Percentiles rank a stretch among this genome's conserved stretches.
phyloP scores from a whole-genome alignment of 2,113 vertebrate species.

The Gnathonemus longibarbis region DNA sequence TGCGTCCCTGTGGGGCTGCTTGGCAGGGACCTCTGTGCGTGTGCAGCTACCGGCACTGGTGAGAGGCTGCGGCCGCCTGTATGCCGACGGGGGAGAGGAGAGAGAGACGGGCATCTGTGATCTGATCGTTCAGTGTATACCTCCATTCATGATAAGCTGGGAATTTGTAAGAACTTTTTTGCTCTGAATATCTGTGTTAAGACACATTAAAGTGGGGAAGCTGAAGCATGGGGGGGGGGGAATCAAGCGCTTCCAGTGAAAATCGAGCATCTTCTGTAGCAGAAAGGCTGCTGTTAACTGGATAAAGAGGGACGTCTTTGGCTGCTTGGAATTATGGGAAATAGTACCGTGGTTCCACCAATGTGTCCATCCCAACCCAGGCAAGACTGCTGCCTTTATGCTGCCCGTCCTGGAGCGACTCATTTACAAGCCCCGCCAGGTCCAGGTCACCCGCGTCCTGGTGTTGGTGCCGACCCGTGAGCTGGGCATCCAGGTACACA shows the following conservation, averaged over 20 bases:
- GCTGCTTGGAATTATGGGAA: background rate
- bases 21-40: slow-evolving; percentile 92
- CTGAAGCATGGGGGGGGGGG: background rate
- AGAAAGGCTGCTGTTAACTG: background rate
- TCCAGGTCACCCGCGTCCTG: slow-evolving; percentile 81
- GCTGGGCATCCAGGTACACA: slow-evolving; percentile 92
- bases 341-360: background rate
- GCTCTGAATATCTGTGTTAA: background rate
- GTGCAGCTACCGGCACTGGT: slow-evolving; percentile 96
- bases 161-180: background rate
- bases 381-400: slow-evolving; percentile 94
- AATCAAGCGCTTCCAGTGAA: background rate
- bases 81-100: background rate
- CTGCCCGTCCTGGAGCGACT: slow-evolving; percentile 88
- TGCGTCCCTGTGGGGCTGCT: slow-evolving; percentile 87
- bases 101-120: background rate
- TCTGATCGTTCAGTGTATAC: background rate
- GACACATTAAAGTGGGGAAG: background rate
- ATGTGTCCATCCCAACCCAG: slow-evolving; percentile 42
- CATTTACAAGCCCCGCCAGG: slow-evolving; percentile 86
- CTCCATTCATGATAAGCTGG: background rate
- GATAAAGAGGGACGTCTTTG: background rate
- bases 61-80: background rate
- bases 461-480: slow-evolving; percentile 91
- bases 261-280: background rate